Conservation (phyloP, 2,797 vertebrate genomes). For the Anguilla obscura region DNA sequence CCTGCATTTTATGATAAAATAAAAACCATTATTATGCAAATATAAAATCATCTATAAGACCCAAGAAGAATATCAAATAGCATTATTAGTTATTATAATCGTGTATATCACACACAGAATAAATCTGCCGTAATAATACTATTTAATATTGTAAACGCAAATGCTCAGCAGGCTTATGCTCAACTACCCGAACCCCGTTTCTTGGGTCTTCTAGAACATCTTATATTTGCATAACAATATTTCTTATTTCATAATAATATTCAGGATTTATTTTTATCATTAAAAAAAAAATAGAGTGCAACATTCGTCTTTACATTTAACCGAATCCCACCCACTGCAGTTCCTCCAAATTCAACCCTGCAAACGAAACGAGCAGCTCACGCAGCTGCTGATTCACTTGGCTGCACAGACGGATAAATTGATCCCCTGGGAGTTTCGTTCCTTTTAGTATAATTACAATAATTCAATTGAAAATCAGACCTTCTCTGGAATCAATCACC, state of each 20-base stretch:
- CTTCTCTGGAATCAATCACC: not conserved
- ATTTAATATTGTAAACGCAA: too few relatives aligned
- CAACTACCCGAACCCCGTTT: too few relatives aligned
- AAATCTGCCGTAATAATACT: too few relatives aligned
- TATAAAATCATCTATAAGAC: not conserved
- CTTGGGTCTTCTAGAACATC: too few relatives aligned
- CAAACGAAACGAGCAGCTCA: not conserved
- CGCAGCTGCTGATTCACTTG: not conserved
- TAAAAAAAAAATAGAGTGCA: too few relatives aligned
- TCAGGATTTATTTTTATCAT: too few relatives aligned
- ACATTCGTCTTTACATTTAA: not conserved
- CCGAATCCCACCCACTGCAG: not conserved
- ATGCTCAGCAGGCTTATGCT: too few relatives aligned
- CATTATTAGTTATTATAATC: too few relatives aligned
- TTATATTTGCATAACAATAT: too few relatives aligned
- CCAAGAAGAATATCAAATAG: not conserved
- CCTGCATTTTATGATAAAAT: not conserved
- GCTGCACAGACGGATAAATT: not conserved
- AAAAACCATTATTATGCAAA: not conserved
- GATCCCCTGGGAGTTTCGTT: not conserved
- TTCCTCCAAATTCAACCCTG: not conserved
- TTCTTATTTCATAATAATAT: too few relatives aligned
- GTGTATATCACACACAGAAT: too few relatives aligned
- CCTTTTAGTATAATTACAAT: slow-evolving; percentile 15
- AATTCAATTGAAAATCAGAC: not conserved